Percentiles rank a stretch among this genome's conserved stretches.
Evolutionary conservation across 2,113 vertebrate genomes (phyloP).

Genomic region (Microtus pennsylvanicus): DNA sequence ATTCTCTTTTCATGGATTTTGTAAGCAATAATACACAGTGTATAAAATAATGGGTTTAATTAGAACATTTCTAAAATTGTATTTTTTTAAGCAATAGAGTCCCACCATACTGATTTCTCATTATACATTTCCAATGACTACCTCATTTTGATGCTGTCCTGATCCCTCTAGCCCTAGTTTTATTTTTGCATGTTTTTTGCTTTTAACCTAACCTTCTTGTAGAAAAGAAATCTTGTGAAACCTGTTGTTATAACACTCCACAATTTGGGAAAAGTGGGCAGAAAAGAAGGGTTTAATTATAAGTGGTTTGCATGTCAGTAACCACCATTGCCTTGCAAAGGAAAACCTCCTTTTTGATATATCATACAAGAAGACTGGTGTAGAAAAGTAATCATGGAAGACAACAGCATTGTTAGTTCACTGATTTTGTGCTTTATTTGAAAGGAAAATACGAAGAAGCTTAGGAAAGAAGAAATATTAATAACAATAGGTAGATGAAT

Average conservation of each 20-base stretch:
- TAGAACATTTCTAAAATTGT: neutral
- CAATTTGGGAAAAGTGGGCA: neutral
- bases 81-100: too few relatives aligned
- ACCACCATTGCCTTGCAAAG: too few relatives aligned
- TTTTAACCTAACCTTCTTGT: neutral
- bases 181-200: neutral
- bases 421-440: neutral
- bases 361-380: accelerated
- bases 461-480: neutral
- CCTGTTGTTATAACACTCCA: neutral
- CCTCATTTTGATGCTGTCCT: neutral
- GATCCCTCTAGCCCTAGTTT: too few relatives aligned
- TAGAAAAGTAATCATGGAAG: neutral
- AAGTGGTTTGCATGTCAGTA: too few relatives aligned
- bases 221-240: neutral
- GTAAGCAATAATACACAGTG: too few relatives aligned
- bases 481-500: neutral
- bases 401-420: neutral
- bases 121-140: neutral
- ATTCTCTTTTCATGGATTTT: neutral
- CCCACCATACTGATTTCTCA: too few relatives aligned
- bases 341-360: accelerated
- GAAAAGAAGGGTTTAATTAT: neutral
- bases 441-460: neutral
- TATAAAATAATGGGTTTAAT: neutral